phyloP scores from a whole-genome alignment of 2,113 vertebrate genomes.

The Coturnix japonica region DNA sequence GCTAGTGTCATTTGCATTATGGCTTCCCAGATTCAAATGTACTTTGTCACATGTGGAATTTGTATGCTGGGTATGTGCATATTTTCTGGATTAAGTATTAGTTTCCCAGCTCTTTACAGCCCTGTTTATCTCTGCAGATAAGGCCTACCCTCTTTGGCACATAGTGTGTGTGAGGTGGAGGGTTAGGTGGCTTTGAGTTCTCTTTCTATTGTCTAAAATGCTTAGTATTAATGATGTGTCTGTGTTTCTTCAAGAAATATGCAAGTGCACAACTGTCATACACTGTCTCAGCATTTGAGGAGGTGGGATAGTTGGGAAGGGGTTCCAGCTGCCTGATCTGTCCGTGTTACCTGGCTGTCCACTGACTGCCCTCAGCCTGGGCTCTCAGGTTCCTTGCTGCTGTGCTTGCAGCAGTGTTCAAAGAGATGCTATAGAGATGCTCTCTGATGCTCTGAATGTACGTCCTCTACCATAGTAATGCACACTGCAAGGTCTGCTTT shows the following conservation, averaged over 20 bases:
- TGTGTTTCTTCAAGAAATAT: neutral
- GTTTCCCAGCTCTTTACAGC: neutral
- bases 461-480: neutral
- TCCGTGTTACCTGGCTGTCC: neutral
- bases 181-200: neutral
- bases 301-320: rapidly evolving
- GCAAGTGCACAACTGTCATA: neutral
- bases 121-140: neutral
- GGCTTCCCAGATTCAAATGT: neutral
- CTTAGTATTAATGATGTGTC: neutral
- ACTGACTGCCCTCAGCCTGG: neutral
- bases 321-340: neutral
- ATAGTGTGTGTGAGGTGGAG: neutral
- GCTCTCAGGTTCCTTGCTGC: neutral
- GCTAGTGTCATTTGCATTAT: neutral
- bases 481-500: neutral
- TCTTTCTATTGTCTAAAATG: neutral
- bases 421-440: neutral
- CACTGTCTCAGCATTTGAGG: rapidly evolving
- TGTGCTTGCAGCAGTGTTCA: neutral
- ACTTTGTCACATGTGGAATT: neutral
- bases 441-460: neutral
- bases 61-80: neutral
- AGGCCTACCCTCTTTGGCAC: neutral
- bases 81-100: neutral